Base-by-base conservation (phyloP, 2,113 vertebrate genomes). In the Tragelaphus scriptus region DNA sequence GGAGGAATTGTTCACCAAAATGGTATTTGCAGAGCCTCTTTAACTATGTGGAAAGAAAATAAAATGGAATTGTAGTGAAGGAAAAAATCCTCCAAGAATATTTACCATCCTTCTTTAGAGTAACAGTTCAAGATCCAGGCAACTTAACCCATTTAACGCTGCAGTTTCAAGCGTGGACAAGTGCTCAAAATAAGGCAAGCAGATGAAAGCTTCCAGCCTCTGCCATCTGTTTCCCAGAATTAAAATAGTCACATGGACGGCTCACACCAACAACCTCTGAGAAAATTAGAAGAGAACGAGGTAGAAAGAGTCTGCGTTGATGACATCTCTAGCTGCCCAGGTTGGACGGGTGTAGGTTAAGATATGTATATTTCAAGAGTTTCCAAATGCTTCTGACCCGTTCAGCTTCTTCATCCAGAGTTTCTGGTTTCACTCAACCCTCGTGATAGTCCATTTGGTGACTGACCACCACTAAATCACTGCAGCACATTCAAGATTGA, bases 161-260 rank as follows among this genome's bases (percentile, higher is more conserved):
- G 65, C 28, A 26, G 40, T 49, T 19, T n/a, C 7, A 7, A 26
- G 26, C 19, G 0, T 28, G n/a, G n/a, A 36, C 4, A 6, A n/a
- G 10, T n/a, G 56, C n/a, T 58, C 28, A 17, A 28, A 53, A 61
- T 26, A 32, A n/a, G 53, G 40, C 7, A 19, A 53, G 56, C 14
- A 23, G 80, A 77, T 28, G 6, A 13, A 75, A n/a, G 23, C 23
- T 9, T 15, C 61, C 32, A 26, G 11, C 44, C 51, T 14, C 36
- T 30, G 17, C 87, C 80, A 53, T 55, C 88, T 63, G 94, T 26
- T 56, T 79, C 81, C 44, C 23, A 17, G 81, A 28, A 56, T 65
- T 63, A 47, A 91, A 86, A 65, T 9, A 44, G n/a, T 32, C 30
- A 15, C 15, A 14, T 10, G 25, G 12, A 68, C 6, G 21, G 10